Evolutionary conservation across 2,797 vertebrate species (phyloP).

Genomic region (Melanotaenia parkinsoni): DNA sequence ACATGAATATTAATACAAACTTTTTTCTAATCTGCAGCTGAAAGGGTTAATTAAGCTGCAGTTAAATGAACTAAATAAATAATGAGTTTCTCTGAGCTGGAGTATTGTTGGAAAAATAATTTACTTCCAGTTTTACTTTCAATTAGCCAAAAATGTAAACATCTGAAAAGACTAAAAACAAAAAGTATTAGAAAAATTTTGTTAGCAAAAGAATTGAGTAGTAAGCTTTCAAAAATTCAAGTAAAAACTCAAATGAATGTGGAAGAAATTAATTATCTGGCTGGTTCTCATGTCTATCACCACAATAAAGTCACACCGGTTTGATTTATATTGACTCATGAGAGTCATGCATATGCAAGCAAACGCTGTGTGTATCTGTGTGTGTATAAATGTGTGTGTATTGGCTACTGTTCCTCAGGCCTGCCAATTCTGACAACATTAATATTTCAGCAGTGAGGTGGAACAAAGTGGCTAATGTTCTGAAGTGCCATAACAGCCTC

Average conservation of each 20-base stretch:
- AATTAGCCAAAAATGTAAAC: no score
- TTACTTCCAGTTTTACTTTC: not conserved
- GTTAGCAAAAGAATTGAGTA: not conserved
- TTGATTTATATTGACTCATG: constrained; percentile 10
- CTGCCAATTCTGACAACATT: constrained; percentile 61
- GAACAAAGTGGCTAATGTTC: constrained; percentile 66
- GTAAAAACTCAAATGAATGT: constrained; percentile 12
- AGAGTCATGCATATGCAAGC: constrained; percentile 11
- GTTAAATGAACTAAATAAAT: not conserved
- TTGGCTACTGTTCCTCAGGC: constrained; percentile 12
- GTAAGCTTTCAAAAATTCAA: not conserved
- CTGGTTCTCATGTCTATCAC: constrained; percentile 1
- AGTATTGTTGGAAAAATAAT: not conserved
- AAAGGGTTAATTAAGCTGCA: not conserved
- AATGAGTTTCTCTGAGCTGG: not conserved
- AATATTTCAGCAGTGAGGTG: constrained; percentile 73
- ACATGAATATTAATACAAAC: not conserved
- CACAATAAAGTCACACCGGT: constrained; percentile 16
- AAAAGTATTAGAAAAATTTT: no score
- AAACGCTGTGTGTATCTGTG: not conserved
- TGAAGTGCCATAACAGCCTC: constrained; percentile 65
- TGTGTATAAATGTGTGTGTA: constrained; percentile 5
- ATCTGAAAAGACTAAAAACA: no score
- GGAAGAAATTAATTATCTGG: constrained; percentile 7
- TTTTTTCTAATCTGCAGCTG: not conserved